Conservation (phyloP, 53 echinoderm and acorn worm species). For the Zoroaster sp. region DNA sequence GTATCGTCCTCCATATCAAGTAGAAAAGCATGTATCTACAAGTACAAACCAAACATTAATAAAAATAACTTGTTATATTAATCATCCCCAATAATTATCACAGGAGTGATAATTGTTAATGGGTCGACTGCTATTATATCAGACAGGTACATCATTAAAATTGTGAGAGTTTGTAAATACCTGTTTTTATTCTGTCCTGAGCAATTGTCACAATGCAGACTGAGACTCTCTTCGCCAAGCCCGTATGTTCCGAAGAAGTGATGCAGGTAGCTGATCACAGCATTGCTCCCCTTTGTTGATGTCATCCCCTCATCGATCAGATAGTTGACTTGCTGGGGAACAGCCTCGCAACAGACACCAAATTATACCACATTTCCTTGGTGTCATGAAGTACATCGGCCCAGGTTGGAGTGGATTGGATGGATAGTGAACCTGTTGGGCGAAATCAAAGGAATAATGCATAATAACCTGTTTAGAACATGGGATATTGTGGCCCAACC, state of each 20-base stretch:
- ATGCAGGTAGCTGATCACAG: conserved; percentile 46
- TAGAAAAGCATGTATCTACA: neutral
- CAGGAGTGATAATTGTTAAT: too few relatives aligned
- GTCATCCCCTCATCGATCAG: conserved; percentile 53
- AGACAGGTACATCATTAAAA: neutral
- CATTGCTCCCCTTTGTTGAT: conserved; percentile 29
- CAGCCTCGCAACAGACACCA: conserved; percentile 49
- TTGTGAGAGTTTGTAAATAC: neutral
- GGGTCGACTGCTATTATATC: too few relatives aligned
- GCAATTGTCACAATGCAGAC: conserved; percentile 67
- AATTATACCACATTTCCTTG: conserved; percentile 51
- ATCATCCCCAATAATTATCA: too few relatives aligned
- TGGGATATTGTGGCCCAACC: neutral
- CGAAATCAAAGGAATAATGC: conserved; percentile 64
- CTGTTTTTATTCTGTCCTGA: conserved; percentile 66
- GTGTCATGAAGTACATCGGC: conserved; percentile 54
- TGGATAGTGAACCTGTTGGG: conserved; percentile 59
- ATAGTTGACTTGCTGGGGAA: conserved; percentile 52
- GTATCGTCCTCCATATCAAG: conserved; percentile 34
- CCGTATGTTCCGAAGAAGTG: conserved; percentile 41
- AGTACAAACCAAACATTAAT: too few relatives aligned
- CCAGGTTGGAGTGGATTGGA: conserved; percentile 52
- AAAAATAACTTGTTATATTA: too few relatives aligned
- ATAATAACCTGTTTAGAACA: neutral
- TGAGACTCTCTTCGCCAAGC: conserved; percentile 30